Evolutionary conservation across 1,140 invertebrate genomes (phyloP), one percentile per base, ranked within the genome.

Genomic region (Cardiocondyla obscurior): DNA sequence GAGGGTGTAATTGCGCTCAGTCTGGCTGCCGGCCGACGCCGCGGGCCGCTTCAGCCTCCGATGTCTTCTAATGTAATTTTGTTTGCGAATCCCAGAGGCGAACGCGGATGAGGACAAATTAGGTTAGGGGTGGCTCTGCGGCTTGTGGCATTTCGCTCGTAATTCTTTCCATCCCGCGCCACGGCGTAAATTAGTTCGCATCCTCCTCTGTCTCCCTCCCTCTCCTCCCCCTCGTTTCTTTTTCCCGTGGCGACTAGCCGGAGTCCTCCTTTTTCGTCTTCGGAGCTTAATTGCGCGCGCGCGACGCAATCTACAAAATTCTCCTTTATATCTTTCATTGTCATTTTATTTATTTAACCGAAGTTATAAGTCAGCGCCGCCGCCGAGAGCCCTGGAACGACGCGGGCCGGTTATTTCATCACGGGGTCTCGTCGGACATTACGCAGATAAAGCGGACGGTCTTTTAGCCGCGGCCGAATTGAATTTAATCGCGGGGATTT

Each of bases 1-100:
- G 49, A 67, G 28, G 46, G n/a, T 30, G 82, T 57, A 87, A 73
- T 46, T 79, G 49, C 62, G 39, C 36, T 36, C 16, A 30, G 60
- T 53, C 60, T 51, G 12, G n/a, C 22, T n/a, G 42, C 46, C 6
- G 57, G 46, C 42, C 22, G 57, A 33, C 16, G 72, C 67, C 81
- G 76, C 85, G 74, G 85, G 62, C 67, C 60, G 83, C 60, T 87
- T 87, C 85, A 67, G 70, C 53, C 65, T 39, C 57, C 36, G 65
- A 74, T 79, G 84, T 87, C 85, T 82, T 90, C 87, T 90, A 90
- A 93, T 88, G 90, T 89, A 90, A 92, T 93, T 92, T 90, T 85
- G 89, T 89, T 90, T 89, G 87, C 62, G 82, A 90, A 91, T 90
- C 87, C 90, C 87, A 81, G 84, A 79, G 85, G 83, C 64, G 72